Evolutionary conservation across 2,888 invertebrate species (phyloP).

Genomic region (Plagodis pulveraria): DNA sequence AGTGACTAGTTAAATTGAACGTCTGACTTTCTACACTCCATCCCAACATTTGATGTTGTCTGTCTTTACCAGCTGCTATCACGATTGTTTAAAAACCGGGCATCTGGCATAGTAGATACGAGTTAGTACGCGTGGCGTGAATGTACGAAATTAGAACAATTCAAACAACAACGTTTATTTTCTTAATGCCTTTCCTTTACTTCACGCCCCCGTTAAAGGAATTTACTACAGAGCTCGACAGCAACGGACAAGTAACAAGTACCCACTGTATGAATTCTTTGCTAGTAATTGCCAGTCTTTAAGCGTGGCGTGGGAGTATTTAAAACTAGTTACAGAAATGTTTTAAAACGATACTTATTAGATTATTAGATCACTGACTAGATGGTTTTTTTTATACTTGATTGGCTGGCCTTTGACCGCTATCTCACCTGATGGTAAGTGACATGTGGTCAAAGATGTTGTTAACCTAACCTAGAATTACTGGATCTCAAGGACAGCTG

Average conservation of each 20-base stretch:
- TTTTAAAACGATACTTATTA: too few relatives aligned
- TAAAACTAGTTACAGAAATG: too few relatives aligned
- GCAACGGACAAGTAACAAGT: neutral
- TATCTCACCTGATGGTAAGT: too few relatives aligned
- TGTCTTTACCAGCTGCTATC: constrained; percentile 38
- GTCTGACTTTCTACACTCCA: constrained; percentile 40
- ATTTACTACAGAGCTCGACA: constrained; percentile 1
- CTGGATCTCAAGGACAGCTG: too few relatives aligned
- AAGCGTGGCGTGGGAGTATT: too few relatives aligned
- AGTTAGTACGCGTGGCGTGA: constrained; percentile 41
- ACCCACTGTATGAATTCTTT: too few relatives aligned
- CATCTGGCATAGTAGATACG: constrained; percentile 44
- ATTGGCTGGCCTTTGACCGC: too few relatives aligned
- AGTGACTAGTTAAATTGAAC: constrained; percentile 34
- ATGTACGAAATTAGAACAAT: constrained; percentile 57
- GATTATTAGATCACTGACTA: too few relatives aligned
- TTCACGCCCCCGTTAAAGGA: constrained; percentile 2
- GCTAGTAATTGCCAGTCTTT: too few relatives aligned
- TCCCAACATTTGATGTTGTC: constrained; percentile 42
- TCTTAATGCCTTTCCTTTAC: constrained; percentile 3
- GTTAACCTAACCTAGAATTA: too few relatives aligned
- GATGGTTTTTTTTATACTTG: too few relatives aligned
- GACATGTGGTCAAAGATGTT: too few relatives aligned
- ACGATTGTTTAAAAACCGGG: constrained; percentile 46
- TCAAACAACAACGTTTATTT: constrained; percentile 23